These are phyloP conservation scores for Aleiodes sp. DNA, from an alignment of 1,140 invertebrate species.

Conservation along the genomic window DNA sequence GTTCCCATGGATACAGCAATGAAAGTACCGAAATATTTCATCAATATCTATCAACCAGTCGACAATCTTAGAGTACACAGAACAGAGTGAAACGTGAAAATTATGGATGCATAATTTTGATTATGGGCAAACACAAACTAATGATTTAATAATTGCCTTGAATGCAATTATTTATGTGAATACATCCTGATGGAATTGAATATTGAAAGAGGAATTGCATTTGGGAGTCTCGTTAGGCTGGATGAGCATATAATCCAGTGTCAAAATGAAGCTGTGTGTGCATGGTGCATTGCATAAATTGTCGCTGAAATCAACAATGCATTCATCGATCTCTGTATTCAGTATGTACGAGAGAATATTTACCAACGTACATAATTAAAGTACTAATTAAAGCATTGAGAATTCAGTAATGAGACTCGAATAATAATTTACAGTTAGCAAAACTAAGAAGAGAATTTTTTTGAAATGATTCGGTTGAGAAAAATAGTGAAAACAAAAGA, in stretches of 20 bases:
- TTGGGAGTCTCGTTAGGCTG: constrained; percentile 23
- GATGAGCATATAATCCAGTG: constrained; percentile 27
- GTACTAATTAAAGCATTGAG: constrained; percentile 17
- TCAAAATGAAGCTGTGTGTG: constrained; percentile 20
- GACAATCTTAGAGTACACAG: background rate
- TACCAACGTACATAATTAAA: background rate
- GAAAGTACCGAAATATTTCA: background rate
- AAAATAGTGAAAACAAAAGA: background rate
- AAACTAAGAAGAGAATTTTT: too few species aligned
- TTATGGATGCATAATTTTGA: constrained; percentile 5
- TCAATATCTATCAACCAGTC: background rate
- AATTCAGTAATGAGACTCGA: constrained; percentile 12
- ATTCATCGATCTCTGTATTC: constrained; percentile 44
- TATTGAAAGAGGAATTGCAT: constrained; percentile 7
- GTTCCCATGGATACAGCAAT: too few species aligned
- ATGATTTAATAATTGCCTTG: constrained; percentile 50
- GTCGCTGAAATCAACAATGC: constrained; percentile 56
- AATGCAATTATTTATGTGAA: constrained; percentile 58
- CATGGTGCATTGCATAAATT: constrained; percentile 48
- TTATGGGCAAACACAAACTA: constrained; percentile 27
- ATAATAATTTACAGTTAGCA: too few species aligned
- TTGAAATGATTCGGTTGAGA: too few species aligned
- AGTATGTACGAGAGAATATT: background rate
- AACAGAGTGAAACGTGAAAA: background rate
- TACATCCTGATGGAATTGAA: constrained; percentile 47